Evolutionary conservation across 2,888 invertebrate species (phyloP).

Genomic region (Bruchidius siliquastri): DNA sequence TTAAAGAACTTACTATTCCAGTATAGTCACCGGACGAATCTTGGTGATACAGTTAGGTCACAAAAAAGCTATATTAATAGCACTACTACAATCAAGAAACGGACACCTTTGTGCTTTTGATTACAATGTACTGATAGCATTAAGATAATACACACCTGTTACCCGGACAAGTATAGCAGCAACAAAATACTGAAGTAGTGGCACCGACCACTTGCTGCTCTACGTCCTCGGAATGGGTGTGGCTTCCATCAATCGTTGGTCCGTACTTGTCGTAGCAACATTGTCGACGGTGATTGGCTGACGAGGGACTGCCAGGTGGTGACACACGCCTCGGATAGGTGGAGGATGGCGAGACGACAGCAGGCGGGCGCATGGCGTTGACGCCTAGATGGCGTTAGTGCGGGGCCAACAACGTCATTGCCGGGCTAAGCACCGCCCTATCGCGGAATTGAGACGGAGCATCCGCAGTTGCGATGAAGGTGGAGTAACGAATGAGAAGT

Average conservation of each 20-base stretch:
- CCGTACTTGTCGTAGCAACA: conserved; percentile 39
- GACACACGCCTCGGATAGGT: conserved; percentile 39
- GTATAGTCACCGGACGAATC: too few relatives aligned
- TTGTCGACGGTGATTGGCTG: conserved; percentile 27
- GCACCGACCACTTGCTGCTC: background rate
- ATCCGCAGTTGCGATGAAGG: background rate
- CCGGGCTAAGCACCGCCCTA: background rate
- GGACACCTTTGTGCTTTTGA: too few relatives aligned
- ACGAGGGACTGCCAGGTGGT: conserved; percentile 44
- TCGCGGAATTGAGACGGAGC: background rate
- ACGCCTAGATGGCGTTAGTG: background rate
- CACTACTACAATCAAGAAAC: too few relatives aligned
- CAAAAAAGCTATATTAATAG: too few relatives aligned
- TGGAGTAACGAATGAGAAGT: too few relatives aligned
- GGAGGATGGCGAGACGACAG: conserved; percentile 3
- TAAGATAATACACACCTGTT: conserved; percentile 27
- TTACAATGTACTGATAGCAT: background rate
- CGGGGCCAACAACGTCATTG: background rate
- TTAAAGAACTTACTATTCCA: too few relatives aligned
- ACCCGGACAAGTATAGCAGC: conserved; percentile 55
- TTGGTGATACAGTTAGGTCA: too few relatives aligned
- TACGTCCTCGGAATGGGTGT: background rate
- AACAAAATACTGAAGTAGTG: conserved; percentile 46
- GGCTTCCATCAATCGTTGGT: conserved; percentile 17
- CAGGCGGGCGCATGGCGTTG: background rate